Percentiles rank a stretch among this genome's conserved stretches.
Conservation (phyloP, 2,113 vertebrate genomes). For the Megalops atlanticus region DNA sequence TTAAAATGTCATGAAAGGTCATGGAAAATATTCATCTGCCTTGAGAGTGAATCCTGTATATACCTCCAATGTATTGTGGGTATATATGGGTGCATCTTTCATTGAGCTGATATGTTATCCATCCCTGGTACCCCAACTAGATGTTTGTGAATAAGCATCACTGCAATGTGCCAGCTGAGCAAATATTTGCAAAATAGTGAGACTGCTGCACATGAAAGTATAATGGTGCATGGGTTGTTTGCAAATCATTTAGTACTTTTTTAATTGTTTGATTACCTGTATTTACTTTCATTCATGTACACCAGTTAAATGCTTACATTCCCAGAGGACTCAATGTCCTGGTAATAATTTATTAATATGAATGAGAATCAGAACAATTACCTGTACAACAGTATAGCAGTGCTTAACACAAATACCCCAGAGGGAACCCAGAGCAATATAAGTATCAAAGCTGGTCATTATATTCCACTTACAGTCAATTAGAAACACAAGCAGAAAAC, state of each 20-base stretch:
- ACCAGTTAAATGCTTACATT: neutral
- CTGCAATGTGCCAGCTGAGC: neutral
- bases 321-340: neutral
- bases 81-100: neutral
- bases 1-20: neutral
- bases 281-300: neutral
- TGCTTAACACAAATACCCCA: conserved; percentile 1
- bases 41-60: neutral
- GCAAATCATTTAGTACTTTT: neutral
- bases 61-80: neutral
- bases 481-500: neutral
- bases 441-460: neutral
- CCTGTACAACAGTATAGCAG: neutral
- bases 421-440: neutral
- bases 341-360: too few species aligned
- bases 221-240: neutral
- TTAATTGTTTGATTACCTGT: neutral
- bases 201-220: neutral
- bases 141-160: neutral
- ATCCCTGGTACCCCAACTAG: neutral
- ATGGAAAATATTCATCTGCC: neutral
- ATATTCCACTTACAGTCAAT: neutral
- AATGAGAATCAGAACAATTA: too few species aligned
- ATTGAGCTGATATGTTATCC: neutral
- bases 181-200: conserved; percentile 6